Percentiles rank a stretch among this genome's conserved stretches.
Evolutionary conservation across 2,113 vertebrate species (phyloP).

Genomic region (Holacanthus passer): DNA sequence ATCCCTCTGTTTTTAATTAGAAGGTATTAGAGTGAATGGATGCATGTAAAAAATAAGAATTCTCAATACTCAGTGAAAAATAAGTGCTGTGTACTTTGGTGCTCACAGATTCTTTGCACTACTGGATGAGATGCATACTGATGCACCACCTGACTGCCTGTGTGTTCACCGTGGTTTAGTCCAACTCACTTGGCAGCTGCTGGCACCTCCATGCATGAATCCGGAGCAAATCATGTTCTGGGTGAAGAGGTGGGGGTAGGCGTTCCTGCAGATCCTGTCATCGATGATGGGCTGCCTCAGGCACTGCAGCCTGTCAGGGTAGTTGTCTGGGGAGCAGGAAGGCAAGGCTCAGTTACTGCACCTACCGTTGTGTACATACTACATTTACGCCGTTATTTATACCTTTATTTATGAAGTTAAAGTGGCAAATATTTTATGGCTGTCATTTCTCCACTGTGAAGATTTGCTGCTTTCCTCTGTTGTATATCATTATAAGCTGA

Average conservation of each 20-base stretch:
- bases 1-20: not conserved
- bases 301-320: constrained; percentile 86
- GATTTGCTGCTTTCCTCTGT: not conserved
- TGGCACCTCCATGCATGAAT: constrained; percentile 86
- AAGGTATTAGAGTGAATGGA: not conserved
- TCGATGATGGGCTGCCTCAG: constrained; percentile 86
- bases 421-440: not conserved
- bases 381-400: not conserved
- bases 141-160: constrained; percentile 11
- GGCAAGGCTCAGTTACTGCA: not conserved
- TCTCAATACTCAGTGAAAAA: not conserved
- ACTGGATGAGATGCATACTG: constrained; percentile 5
- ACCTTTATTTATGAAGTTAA: not conserved
- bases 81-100: not conserved
- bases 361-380: not conserved
- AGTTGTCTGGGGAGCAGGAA: constrained; percentile 65
- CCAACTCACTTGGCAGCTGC: constrained; percentile 76
- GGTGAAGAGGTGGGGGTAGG: constrained; percentile 86
- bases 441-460: not conserved
- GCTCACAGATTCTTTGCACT: not conserved
- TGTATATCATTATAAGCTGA: not conserved
- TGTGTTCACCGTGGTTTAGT: constrained; percentile 13
- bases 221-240: constrained; percentile 88
- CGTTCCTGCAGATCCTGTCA: constrained; percentile 65
- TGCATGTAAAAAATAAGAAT: not conserved